A percentile compares a stretch with the other conserved stretches of the same genome.
phyloP scores from a whole-genome alignment of 2,113 vertebrate species.

The Athene cunicularia region DNA sequence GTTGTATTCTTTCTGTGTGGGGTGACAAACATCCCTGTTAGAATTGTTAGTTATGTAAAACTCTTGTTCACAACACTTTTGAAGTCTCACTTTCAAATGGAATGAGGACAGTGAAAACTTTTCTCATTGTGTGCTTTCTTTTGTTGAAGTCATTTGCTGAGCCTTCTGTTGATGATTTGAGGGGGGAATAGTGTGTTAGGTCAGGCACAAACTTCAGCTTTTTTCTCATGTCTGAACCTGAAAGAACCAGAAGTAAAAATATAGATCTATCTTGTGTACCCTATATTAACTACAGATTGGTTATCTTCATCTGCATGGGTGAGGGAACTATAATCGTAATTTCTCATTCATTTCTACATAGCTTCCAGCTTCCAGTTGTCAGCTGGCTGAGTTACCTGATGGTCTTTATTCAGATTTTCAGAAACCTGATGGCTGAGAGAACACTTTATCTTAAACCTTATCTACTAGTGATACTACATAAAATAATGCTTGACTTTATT shows the following conservation, averaged over 20 bases:
- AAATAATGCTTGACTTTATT: background rate
- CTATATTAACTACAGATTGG: background rate
- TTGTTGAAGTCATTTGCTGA: background rate
- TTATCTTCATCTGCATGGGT: background rate
- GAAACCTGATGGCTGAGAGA: background rate
- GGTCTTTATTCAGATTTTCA: background rate
- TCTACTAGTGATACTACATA: background rate
- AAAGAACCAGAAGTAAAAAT: background rate
- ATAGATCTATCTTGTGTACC: background rate
- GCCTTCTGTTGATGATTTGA: background rate
- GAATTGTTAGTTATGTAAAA: background rate
- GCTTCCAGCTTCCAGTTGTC: background rate
- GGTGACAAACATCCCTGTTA: background rate
- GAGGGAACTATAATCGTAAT: background rate
- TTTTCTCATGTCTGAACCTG: background rate
- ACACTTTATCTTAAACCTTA: background rate
- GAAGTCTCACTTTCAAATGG: background rate
- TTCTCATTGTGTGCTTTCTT: background rate
- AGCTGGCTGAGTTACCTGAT: background rate
- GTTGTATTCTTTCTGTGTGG: slow-evolving; percentile 22
- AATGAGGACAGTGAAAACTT: background rate
- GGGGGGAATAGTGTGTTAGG: background rate
- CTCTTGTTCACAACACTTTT: background rate
- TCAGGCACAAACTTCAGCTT: background rate
- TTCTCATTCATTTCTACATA: background rate